Percentiles rank a stretch among this genome's conserved stretches.
These are phyloP conservation scores for Sardina pilchardus DNA, from an alignment of 2,113 vertebrate genomes.

Conservation along the genomic window DNA sequence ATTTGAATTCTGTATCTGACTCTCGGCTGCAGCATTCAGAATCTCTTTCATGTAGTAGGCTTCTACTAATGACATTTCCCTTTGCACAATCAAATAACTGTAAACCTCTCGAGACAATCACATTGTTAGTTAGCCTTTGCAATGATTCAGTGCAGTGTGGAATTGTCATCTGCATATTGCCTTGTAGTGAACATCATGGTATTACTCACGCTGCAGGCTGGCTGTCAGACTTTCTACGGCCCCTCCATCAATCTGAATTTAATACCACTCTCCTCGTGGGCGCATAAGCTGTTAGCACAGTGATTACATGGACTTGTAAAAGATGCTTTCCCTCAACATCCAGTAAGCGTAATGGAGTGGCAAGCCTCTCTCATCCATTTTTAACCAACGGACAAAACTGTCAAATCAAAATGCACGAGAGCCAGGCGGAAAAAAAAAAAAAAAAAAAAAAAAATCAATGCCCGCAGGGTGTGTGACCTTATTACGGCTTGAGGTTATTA, in stretches of 20 bases:
- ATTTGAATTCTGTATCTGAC: background rate
- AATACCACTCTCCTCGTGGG: background rate
- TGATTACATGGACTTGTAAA: conserved; percentile 20
- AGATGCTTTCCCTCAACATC: conserved; percentile 9
- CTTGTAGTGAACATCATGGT: background rate
- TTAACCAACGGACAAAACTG: background rate
- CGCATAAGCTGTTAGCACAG: conserved; percentile 11
- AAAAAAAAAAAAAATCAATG: background rate
- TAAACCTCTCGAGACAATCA: background rate
- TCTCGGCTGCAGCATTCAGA: background rate
- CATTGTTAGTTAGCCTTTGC: background rate
- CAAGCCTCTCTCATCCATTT: conserved; percentile 7
- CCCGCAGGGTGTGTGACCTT: background rate
- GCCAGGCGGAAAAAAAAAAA: background rate
- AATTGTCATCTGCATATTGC: conserved; percentile 15
- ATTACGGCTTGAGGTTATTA: background rate
- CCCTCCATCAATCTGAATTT: conserved; percentile 17
- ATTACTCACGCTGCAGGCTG: background rate
- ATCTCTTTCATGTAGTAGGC: background rate
- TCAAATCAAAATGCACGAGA: background rate
- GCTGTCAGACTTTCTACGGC: background rate
- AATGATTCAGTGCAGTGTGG: background rate
- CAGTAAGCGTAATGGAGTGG: conserved; percentile 1
- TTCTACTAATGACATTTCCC: background rate
- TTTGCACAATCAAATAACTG: background rate